Evolutionary conservation across 1,140 invertebrate species (phyloP), one percentile per base, ranked within the genome.

Genomic region (Listronotus bonariensis): DNA sequence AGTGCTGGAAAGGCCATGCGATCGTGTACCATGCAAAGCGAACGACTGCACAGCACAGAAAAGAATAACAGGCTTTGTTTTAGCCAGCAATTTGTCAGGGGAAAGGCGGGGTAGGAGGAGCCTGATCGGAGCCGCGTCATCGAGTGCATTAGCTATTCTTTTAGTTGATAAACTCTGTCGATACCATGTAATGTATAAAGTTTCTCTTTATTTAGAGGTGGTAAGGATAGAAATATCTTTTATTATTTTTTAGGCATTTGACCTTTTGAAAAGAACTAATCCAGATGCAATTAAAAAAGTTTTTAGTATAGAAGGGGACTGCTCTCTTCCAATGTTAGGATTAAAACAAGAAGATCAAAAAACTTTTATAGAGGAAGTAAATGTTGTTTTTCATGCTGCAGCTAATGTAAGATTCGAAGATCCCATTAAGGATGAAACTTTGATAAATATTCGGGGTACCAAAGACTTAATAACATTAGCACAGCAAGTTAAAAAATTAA

Each of bases 391-490:
- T 74, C 88, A 90, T 64, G 84, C 83, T 0, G 88, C 88, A 0
- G 88, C 88, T 0, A 88, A 87, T 0, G 85, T 89, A 0, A 82
- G 85, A 68, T 89, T 89, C 57, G 87, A 90, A 72, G 88, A 90
- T 70, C 84, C 87, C 32, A 74, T 91, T 5, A 82, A 84, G 63
- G 77, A 83, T 0, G 88, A 89, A 0, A 78, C 89, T 1, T 77
- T 82, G 1, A 87, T 88, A 52, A 92, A 92, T 70, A 86, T 91
- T 15, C 78, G 83, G 54, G 87, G 85, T 3, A 86, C 88, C 0
- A 82, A 85, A 62, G 84, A 86, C 14, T 74, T 89, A 17, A 70
- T 91, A 7, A 68, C 80, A 18, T 75, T 91, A 9, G 86, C 86
- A 18, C 86, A 85, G 66, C 83, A 87, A 69, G 88, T 90, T 82